These are phyloP conservation scores for Bombus turneri DNA, from an alignment of 1,140 invertebrate genomes.

Conservation along the genomic window DNA sequence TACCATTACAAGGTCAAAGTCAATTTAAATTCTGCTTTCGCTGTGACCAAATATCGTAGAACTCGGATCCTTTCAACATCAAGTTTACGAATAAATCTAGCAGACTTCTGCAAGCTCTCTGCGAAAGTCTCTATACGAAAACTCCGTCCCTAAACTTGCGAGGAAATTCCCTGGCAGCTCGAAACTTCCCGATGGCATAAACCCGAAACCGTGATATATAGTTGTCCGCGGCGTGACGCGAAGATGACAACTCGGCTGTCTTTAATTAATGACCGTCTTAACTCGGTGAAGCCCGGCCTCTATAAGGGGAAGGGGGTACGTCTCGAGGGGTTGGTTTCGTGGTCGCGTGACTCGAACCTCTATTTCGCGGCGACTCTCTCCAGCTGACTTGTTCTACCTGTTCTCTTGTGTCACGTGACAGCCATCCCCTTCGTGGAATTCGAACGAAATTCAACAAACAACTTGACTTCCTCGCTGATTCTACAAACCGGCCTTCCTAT, in stretches of 20 bases:
- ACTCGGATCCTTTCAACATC: neutral
- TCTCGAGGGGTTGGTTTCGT: slow-evolving; percentile 39
- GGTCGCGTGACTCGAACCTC: slow-evolving; percentile 61
- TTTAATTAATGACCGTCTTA: slow-evolving; percentile 64
- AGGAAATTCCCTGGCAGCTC: neutral
- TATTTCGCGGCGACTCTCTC: slow-evolving; percentile 39
- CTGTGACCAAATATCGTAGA: neutral
- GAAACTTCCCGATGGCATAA: neutral
- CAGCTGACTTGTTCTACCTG: slow-evolving; percentile 51
- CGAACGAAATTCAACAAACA: slow-evolving; percentile 7
- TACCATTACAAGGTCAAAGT: neutral
- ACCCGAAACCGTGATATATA: slow-evolving; percentile 15
- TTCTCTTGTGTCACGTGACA: slow-evolving; percentile 38
- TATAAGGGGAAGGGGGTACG: slow-evolving; percentile 1
- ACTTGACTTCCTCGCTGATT: neutral
- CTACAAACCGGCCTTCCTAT: neutral
- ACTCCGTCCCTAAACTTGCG: neutral
- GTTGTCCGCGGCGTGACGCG: slow-evolving; percentile 30
- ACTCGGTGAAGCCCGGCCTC: slow-evolving; percentile 14
- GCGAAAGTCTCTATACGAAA: too few species aligned
- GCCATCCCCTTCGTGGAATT: slow-evolving; percentile 15
- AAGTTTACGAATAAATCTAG: too few species aligned
- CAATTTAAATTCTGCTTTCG: neutral
- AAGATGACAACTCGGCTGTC: slow-evolving; percentile 55
- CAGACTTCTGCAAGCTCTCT: too few species aligned